Conservation (phyloP, 2,113 vertebrate genomes). For the Sminthopsis crassicaudata region DNA sequence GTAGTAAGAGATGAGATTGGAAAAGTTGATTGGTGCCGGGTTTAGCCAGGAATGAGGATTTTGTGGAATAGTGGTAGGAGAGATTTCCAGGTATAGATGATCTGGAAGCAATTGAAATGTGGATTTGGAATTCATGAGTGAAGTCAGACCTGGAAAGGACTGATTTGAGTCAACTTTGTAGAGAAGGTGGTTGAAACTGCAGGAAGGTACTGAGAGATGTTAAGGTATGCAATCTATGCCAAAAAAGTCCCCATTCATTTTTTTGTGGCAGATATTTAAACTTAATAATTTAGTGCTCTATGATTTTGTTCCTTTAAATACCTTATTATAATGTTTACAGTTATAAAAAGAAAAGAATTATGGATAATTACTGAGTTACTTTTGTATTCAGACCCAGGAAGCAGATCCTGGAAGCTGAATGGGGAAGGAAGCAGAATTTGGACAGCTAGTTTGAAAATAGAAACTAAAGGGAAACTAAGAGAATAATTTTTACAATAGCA, state of each 20-base stretch:
- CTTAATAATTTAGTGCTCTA: not conserved
- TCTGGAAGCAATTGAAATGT: not conserved
- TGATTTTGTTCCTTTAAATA: not conserved
- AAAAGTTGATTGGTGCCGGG: not conserved
- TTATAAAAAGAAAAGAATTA: not conserved
- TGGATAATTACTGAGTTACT: not conserved
- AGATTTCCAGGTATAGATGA: not conserved
- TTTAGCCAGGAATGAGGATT: not conserved
- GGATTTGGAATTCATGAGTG: not conserved
- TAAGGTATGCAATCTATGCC: not conserved
- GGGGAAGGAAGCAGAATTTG: not conserved
- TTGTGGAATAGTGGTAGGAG: not conserved
- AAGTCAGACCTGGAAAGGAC: not conserved
- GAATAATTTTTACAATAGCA: not conserved
- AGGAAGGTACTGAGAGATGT: not conserved
- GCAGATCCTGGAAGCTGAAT: not conserved
- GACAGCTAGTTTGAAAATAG: not conserved
- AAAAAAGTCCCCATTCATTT: not conserved
- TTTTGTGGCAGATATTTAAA: not conserved
- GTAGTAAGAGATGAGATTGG: not conserved
- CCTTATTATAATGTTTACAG: not conserved
- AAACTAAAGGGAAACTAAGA: not conserved
- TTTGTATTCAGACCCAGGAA: not conserved
- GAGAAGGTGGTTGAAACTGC: not conserved
- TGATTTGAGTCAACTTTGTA: not conserved